phyloP scores from a whole-genome alignment of 1,140 invertebrate genomes.

The Ceratina japonica region DNA sequence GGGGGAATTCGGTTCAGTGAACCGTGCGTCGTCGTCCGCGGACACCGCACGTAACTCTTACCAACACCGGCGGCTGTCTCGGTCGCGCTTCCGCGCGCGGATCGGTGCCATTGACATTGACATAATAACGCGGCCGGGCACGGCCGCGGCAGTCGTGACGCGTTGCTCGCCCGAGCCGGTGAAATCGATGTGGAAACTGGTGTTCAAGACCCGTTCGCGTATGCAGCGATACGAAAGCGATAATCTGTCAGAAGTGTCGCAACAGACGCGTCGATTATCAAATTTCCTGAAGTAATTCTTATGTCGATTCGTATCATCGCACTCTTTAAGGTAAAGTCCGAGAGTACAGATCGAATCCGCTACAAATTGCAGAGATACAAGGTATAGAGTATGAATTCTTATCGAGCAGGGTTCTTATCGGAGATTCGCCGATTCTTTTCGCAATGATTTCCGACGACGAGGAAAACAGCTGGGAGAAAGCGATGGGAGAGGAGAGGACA shows the following conservation, averaged over 20 bases:
- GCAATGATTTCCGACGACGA: background rate
- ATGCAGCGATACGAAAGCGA: too few relatives aligned
- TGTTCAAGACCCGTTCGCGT: background rate
- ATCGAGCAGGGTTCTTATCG: too few relatives aligned
- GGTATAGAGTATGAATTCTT: too few relatives aligned
- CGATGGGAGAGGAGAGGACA: conserved; percentile 57
- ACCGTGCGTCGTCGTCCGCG: conserved; percentile 31
- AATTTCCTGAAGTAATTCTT: too few relatives aligned
- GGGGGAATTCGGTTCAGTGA: conserved; percentile 66
- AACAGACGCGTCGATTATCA: background rate
- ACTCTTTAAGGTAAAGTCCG: too few relatives aligned
- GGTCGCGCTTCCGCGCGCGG: conserved; percentile 12
- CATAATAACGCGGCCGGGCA: conserved; percentile 56
- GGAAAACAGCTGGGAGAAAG: conserved; percentile 44
- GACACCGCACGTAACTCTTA: conserved; percentile 34
- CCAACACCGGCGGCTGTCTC: conserved; percentile 19
- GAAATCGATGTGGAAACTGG: conserved; percentile 43
- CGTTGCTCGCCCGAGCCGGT: conserved; percentile 33
- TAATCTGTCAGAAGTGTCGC: background rate
- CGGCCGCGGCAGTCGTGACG: too few relatives aligned
- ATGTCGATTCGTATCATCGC: too few relatives aligned
- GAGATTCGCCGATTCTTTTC: too few relatives aligned
- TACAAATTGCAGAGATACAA: too few relatives aligned
- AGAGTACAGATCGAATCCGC: too few relatives aligned
- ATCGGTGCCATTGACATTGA: conserved; percentile 69